These are phyloP conservation scores for Antitype chi DNA, from an alignment of 2,888 invertebrate species.

Conservation along the genomic window DNA sequence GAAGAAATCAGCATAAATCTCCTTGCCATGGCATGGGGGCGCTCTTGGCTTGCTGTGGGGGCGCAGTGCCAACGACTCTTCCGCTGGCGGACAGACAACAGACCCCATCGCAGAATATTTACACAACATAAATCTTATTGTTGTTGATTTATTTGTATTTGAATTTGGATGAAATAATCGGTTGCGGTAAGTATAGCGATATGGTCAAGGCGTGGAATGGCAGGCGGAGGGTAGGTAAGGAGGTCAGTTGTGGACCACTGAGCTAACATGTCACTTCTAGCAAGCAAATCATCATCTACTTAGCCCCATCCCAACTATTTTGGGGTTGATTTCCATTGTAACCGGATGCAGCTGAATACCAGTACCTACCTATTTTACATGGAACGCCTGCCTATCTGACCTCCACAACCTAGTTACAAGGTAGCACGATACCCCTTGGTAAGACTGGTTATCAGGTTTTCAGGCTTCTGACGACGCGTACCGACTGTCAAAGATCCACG, in stretches of 20 bases:
- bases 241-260: background rate
- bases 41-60: constrained; percentile 61
- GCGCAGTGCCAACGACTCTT: constrained; percentile 64
- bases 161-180: constrained; percentile 24
- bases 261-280: background rate
- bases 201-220: background rate
- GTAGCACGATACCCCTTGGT: no score
- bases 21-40: constrained; percentile 40
- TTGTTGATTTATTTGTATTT: constrained; percentile 46
- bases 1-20: constrained; percentile 71
- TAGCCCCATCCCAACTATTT: no score
- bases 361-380: no score
- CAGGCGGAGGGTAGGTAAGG: background rate
- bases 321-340: no score
- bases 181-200: background rate
- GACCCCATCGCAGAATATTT: constrained; percentile 50
- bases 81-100: constrained; percentile 58
- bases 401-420: no score
- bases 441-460: no score
- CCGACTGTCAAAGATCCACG: no score
- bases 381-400: no score
- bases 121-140: constrained; percentile 55
- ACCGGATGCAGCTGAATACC: no score
- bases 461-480: no score
- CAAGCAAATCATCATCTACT: background rate